These are phyloP conservation scores for Gymnocypris eckloni DNA, from an alignment of 2,797 vertebrate species.

Conservation along the genomic window DNA sequence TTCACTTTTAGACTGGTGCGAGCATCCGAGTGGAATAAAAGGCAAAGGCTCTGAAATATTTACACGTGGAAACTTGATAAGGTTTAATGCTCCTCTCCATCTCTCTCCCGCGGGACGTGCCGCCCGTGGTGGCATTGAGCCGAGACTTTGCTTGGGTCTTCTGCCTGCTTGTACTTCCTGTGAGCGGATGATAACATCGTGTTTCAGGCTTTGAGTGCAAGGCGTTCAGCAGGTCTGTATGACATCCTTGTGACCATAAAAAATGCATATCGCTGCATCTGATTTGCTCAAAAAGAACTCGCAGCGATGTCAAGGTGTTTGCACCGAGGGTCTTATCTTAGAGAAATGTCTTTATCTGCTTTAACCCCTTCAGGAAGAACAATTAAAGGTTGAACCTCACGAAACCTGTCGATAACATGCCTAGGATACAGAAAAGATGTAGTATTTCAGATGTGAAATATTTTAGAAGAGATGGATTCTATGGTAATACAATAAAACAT, in stretches of 20 bases:
- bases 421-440: background rate
- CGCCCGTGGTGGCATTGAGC: conserved; percentile 55
- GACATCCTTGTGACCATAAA: conserved; percentile 16
- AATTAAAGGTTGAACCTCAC: conserved; percentile 2
- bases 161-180: conserved; percentile 30
- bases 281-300: background rate
- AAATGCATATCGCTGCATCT: conserved; percentile 20
- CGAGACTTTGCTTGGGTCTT: conserved; percentile 53
- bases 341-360: background rate
- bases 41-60: conserved; percentile 70
- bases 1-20: conserved; percentile 60
- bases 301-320: background rate
- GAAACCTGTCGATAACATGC: background rate
- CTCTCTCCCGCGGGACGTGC: conserved; percentile 56
- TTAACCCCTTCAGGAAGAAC: background rate
- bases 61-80: conserved; percentile 70
- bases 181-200: conserved; percentile 18
- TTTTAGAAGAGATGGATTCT: background rate
- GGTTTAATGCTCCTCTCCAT: conserved; percentile 68
- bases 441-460: background rate
- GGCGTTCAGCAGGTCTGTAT: background rate
- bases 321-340: background rate
- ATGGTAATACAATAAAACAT: background rate
- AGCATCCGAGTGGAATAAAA: conserved; percentile 68
- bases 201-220: conserved; percentile 1